Evolutionary conservation across 2,113 vertebrate genomes (phyloP).

Genomic region (Sceloporus undulatus): DNA sequence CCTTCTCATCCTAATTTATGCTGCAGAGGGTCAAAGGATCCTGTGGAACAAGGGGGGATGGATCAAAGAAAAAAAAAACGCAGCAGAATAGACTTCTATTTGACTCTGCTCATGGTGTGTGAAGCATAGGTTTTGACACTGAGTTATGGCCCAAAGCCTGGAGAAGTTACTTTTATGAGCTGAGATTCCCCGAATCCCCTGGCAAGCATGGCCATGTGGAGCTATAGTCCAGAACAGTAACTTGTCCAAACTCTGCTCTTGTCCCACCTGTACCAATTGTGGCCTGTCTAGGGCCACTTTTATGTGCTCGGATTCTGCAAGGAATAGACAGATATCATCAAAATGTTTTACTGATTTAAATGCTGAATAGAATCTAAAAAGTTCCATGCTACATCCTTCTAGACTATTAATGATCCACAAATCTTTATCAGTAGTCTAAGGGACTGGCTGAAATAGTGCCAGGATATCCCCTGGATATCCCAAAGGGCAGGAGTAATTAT

Average conservation of each 20-base stretch:
- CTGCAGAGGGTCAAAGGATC: neutral
- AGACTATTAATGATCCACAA: neutral
- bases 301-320: too few relatives aligned
- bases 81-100: neutral
- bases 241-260: neutral
- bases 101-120: neutral
- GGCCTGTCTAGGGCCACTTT: too few relatives aligned
- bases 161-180: too few relatives aligned
- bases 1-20: too few relatives aligned
- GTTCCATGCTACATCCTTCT: constrained; percentile 14
- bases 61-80: neutral
- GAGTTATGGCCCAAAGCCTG: neutral
- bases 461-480: neutral
- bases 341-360: neutral
- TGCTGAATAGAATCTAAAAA: neutral
- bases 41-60: too few relatives aligned
- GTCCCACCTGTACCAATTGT: too few relatives aligned
- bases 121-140: neutral
- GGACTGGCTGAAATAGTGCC: constrained; percentile 3
- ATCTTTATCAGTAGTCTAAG: constrained; percentile 26
- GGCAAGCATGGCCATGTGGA: too few relatives aligned
- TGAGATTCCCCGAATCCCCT: too few relatives aligned
- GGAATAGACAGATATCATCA: too few relatives aligned
- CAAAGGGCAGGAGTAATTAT: neutral
- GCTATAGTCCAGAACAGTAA: neutral